A percentile compares a stretch with the other conserved stretches of the same genome.
Conservation (phyloP, 2,797 vertebrate species). For the Poecile montanus region DNA sequence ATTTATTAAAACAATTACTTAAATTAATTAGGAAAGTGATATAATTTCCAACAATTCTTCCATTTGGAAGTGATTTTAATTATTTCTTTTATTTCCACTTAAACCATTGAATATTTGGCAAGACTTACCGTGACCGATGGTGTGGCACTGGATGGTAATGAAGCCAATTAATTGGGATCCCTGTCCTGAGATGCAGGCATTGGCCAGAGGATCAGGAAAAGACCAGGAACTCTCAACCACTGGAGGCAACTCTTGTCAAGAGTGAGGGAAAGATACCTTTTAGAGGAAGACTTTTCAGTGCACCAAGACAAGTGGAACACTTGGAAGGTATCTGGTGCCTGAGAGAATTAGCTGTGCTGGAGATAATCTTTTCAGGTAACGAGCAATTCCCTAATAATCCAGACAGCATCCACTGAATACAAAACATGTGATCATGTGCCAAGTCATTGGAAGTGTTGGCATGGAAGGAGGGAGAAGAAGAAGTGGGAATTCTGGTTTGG, state of each 20-base stretch:
- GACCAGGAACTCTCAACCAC: neutral
- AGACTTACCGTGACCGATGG: fast-evolving
- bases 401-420: neutral
- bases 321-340: neutral
- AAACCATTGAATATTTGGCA: neutral
- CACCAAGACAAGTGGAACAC: neutral
- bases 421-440: neutral
- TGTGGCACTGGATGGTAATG: neutral
- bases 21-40: neutral
- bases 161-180: neutral
- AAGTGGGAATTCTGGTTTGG: neutral
- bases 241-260: neutral
- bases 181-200: neutral
- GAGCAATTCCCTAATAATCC: neutral
- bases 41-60: neutral
- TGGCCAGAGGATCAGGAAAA: neutral
- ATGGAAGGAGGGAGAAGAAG: neutral
- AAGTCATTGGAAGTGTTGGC: neutral
- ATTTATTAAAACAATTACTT: neutral
- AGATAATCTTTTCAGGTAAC: neutral
- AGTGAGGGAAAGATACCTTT: neutral
- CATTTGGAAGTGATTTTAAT: neutral
- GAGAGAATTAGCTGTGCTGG: neutral
- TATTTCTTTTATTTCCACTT: neutral
- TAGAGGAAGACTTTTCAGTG: neutral